phyloP scores from a whole-genome alignment of 1,140 invertebrate genomes.

The Atta colombica region DNA sequence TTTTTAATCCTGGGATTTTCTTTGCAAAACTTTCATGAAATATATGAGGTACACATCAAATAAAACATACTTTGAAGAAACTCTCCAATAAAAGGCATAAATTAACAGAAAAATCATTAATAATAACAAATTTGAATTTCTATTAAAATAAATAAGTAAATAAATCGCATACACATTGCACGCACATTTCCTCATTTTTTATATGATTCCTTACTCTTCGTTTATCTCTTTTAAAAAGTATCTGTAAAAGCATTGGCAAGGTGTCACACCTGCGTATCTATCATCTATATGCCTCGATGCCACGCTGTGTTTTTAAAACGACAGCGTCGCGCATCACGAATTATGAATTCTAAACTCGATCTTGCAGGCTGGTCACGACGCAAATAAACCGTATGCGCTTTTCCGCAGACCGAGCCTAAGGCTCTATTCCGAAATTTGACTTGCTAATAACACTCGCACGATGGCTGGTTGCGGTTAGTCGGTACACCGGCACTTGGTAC shows the following conservation, averaged over 20 bases:
- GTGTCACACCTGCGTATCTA: too few species aligned
- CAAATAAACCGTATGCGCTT: constrained; percentile 58
- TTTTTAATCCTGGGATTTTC: not conserved
- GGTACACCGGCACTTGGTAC: constrained; percentile 13
- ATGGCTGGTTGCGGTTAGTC: constrained; percentile 11
- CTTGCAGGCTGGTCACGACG: constrained; percentile 40
- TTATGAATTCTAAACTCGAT: constrained; percentile 38
- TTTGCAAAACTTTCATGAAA: not conserved
- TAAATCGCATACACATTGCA: not conserved
- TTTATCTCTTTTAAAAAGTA: not conserved
- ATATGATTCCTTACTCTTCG: not conserved
- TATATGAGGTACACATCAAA: not conserved
- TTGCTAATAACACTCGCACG: constrained; percentile 52
- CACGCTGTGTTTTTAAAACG: constrained; percentile 1
- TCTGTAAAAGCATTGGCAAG: not conserved
- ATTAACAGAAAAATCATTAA: not conserved
- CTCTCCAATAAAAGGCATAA: not conserved
- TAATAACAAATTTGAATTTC: not conserved
- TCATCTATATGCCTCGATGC: not conserved
- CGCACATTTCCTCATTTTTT: not conserved
- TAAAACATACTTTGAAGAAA: not conserved
- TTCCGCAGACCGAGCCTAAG: constrained; percentile 57
- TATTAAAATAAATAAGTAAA: not conserved
- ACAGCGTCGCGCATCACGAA: constrained; percentile 24
- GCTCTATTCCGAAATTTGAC: constrained; percentile 58